A percentile compares a stretch with the other conserved stretches of the same genome.
phyloP scores from a whole-genome alignment of 1,140 invertebrate species.

The Lysiphlebus fabarum region DNA sequence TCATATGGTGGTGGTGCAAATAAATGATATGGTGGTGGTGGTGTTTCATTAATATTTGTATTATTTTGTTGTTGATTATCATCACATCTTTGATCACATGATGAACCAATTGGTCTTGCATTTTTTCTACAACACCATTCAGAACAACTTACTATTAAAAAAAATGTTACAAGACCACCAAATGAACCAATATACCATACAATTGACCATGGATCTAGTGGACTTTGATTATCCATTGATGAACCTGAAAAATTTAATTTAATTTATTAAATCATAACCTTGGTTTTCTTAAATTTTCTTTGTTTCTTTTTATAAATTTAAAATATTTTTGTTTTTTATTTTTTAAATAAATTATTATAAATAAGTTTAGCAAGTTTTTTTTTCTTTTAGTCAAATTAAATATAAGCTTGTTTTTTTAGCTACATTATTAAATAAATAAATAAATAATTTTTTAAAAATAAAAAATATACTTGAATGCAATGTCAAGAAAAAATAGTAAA shows the following conservation, averaged over 20 bases:
- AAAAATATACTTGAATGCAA: too few relatives aligned
- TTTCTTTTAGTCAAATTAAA: too few relatives aligned
- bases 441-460: too few relatives aligned
- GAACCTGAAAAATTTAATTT: constrained; percentile 40
- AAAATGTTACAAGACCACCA: constrained; percentile 59
- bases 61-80: constrained; percentile 23
- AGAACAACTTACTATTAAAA: constrained; percentile 61
- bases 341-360: too few relatives aligned
- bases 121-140: constrained; percentile 58
- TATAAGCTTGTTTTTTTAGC: too few relatives aligned
- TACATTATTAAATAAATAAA: too few relatives aligned
- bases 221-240: constrained; percentile 35
- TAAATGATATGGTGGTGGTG: constrained; percentile 60
- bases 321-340: too few relatives aligned
- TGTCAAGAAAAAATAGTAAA: too few relatives aligned
- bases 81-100: constrained; percentile 37
- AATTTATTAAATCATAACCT: neutral
- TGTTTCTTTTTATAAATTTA: too few relatives aligned
- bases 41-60: constrained; percentile 45
- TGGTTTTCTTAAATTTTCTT: neutral
- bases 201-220: constrained; percentile 58
- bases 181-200: constrained; percentile 64
- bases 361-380: too few relatives aligned
- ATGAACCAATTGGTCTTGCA: constrained; percentile 34
- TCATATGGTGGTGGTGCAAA: constrained; percentile 63